Conservation (phyloP, 2,888 invertebrate genomes). For the Apamea sordens region DNA sequence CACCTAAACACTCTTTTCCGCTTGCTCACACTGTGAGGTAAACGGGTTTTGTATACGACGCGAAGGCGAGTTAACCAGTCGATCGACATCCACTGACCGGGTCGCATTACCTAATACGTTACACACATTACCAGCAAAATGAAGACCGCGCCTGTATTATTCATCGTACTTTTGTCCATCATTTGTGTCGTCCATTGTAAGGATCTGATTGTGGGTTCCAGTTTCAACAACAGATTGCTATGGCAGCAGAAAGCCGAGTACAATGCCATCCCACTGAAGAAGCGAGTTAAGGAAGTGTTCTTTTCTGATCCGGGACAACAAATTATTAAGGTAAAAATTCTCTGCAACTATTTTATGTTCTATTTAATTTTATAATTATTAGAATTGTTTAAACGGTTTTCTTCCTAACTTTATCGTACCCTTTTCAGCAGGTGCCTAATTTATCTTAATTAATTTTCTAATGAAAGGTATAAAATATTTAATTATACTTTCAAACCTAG, state of each 20-base stretch:
- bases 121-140: slow-evolving; percentile 72
- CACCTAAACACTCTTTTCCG: slow-evolving; percentile 54
- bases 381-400: slow-evolving; percentile 8
- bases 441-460: slow-evolving; percentile 43
- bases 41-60: slow-evolving; percentile 65
- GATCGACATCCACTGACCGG: slow-evolving; percentile 73
- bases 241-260: slow-evolving; percentile 86
- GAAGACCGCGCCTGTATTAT: slow-evolving; percentile 79
- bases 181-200: slow-evolving; percentile 79
- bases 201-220: slow-evolving; percentile 86
- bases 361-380: slow-evolving; percentile 7
- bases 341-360: not conserved
- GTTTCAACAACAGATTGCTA: slow-evolving; percentile 83
- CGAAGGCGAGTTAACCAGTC: slow-evolving; percentile 73
- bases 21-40: slow-evolving; percentile 61
- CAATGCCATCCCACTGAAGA: slow-evolving; percentile 85
- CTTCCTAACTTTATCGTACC: not conserved
- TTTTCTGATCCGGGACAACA: slow-evolving; percentile 86
- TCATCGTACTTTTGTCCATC: slow-evolving; percentile 78
- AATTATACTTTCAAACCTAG: slow-evolving; percentile 33
- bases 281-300: slow-evolving; percentile 87
- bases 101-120: slow-evolving; percentile 69
- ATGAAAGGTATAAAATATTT: slow-evolving; percentile 30
- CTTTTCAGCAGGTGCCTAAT: slow-evolving; percentile 12
- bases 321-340: slow-evolving; percentile 82